Evolutionary conservation across 2,113 vertebrate genomes (phyloP), one percentile per base, ranked within the genome.

Genomic region (Dasypus novemcinctus): DNA sequence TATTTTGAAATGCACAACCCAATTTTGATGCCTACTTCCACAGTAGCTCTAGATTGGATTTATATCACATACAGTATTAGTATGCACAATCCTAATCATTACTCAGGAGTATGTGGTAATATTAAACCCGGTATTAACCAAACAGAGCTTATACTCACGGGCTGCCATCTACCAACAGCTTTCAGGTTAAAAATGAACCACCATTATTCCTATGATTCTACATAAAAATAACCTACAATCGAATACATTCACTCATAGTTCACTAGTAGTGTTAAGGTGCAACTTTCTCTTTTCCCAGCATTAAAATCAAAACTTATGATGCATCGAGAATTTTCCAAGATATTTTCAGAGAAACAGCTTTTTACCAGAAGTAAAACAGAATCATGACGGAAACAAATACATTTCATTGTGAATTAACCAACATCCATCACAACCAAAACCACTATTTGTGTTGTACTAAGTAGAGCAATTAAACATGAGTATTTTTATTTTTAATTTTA

Each of bases 291-390:
- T 57, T 46, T 57, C 3, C 11, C 59, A 82, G n/a, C 3, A 43
- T 20, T 38, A 46, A 38, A 84, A 29, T 59, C 84, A n/a, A 76
- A 81, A n/a, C n/a, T 83, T 83, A 27, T 21, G 43, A 29, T 20
- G 25, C 21, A 43, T 9, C 52, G 14, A 68, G 4, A 25, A 52
- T 84, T 90, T 89, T 69, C 23, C 41, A 52, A 18, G 6, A 29
- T 12, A 49, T 88, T 84, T 94, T 75, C 33, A 4, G 88, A 27
- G 41, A 80, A 76, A 41, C 15, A 13, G 38, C 10, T n/a, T 63
- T 75, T 86, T 85, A 90, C 10, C 11, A 57, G 41, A 95, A 21
- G 75, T 74, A 88, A 87, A 94, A 85, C 20, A 84, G 20, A 81
- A 80, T 81, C 71, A 75, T 33, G 15, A 49, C 52, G 14, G 46